Percentiles rank a stretch among this genome's conserved stretches.
Evolutionary conservation across 2,797 vertebrate genomes (phyloP).

Genomic region (Rhabdophis nuchalis): DNA sequence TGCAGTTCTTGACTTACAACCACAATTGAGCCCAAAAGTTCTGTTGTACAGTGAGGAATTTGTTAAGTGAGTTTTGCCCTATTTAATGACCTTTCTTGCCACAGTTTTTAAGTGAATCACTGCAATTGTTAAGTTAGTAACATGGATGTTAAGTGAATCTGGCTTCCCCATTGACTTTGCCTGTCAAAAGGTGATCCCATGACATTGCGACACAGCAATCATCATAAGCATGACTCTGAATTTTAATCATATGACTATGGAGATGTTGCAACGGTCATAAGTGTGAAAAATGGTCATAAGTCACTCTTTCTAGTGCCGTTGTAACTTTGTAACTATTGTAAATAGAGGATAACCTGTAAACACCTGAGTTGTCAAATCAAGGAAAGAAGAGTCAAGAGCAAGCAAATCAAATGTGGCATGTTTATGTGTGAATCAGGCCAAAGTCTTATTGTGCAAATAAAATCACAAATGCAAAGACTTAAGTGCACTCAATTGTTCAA

Average conservation of each 20-base stretch:
- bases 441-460: background rate
- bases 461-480: background rate
- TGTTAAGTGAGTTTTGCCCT: background rate
- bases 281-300: background rate
- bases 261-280: background rate
- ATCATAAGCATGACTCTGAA: background rate
- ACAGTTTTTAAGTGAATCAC: background rate
- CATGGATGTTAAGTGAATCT: background rate
- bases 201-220: background rate
- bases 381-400: background rate
- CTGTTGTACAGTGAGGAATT: background rate
- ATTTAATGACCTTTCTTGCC: background rate
- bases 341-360: background rate
- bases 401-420: background rate
- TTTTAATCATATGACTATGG: background rate
- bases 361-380: background rate
- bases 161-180: background rate
- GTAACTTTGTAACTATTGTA: background rate
- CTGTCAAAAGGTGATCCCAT: background rate
- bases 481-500: background rate
- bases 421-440: background rate
- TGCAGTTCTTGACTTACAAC: accelerated
- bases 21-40: background rate
- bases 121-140: background rate
- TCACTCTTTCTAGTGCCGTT: background rate